Percentiles rank a stretch among this genome's conserved stretches.
Evolutionary conservation across 2,888 invertebrate species (phyloP).

Genomic region (Callyntrura sp.): DNA sequence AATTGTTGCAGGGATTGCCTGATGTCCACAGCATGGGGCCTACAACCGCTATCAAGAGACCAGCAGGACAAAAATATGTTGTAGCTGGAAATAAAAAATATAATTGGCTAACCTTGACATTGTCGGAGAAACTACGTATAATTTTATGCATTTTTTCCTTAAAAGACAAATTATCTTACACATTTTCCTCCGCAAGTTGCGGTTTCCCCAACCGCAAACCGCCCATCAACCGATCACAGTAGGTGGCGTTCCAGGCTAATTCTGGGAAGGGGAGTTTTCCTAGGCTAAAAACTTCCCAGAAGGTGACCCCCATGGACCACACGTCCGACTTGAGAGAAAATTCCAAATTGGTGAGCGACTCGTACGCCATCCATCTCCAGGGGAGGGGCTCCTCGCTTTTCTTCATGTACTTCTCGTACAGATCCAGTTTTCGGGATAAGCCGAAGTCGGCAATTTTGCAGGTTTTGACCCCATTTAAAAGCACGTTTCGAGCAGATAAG

Average conservation of each 20-base stretch:
- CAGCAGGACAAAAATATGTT: no score
- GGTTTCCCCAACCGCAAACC: neutral
- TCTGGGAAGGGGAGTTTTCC: neutral
- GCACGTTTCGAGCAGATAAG: neutral
- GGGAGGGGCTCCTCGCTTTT: conserved; percentile 6
- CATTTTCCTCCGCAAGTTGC: no score
- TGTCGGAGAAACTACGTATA: no score
- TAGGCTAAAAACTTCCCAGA: neutral
- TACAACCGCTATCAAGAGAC: no score
- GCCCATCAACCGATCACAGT: neutral
- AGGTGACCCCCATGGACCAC: neutral
- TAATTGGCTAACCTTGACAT: no score
- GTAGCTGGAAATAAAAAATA: no score
- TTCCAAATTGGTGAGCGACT: neutral
- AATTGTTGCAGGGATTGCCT: no score
- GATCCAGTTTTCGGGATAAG: neutral
- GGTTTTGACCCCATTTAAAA: neutral
- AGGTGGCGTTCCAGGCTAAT: neutral
- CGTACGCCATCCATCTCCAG: conserved; percentile 3
- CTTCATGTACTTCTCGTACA: conserved; percentile 1
- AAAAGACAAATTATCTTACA: no score
- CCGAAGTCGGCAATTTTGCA: conserved; percentile 13
- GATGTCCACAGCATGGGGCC: no score
- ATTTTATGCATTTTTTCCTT: no score
- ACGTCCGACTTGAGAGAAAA: neutral